Conservation (phyloP, 2,888 invertebrate genomes). For the Hybos culiciformis region DNA sequence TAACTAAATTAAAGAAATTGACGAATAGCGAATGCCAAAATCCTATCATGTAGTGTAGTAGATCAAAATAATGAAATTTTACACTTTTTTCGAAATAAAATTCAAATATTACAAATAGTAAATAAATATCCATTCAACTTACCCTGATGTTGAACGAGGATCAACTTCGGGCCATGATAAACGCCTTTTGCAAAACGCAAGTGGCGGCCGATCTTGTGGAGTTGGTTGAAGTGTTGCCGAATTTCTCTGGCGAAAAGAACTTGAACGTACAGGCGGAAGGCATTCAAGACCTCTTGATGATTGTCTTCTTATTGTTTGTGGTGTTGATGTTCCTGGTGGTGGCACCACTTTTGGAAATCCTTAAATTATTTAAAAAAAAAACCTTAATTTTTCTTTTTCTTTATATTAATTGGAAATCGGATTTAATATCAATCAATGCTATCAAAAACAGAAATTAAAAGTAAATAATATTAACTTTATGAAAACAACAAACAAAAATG, state of each 20-base stretch:
- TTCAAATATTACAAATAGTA: too few species aligned
- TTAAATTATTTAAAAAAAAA: conserved; percentile 16
- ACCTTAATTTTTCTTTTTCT: too few species aligned
- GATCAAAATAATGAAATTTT: too few species aligned
- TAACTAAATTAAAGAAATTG: too few species aligned
- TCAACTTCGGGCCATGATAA: conserved; percentile 78
- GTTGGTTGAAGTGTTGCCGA: conserved; percentile 34
- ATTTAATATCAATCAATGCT: too few species aligned
- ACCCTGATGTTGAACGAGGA: conserved; percentile 72
- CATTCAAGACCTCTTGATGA: conserved; percentile 52
- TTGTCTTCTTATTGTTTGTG: conserved; percentile 26
- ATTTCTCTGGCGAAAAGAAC: conserved; percentile 41
- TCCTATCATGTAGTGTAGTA: too few species aligned
- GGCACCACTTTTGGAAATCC: conserved; percentile 62
- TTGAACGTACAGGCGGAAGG: conserved; percentile 43
- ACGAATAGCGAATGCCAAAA: too few species aligned
- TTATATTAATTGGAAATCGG: too few species aligned
- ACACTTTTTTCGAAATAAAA: too few species aligned
- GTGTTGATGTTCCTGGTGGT: conserved; percentile 43
- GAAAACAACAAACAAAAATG: too few species aligned
- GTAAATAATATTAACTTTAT: too few species aligned
- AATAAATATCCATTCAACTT: too few species aligned
- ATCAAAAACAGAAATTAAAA: background rate
- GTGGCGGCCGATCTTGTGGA: conserved; percentile 50
- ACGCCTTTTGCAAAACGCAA: conserved; percentile 63